Conservation (phyloP, 1,140 invertebrate genomes). For the Holcopasites calliopsidis region DNA sequence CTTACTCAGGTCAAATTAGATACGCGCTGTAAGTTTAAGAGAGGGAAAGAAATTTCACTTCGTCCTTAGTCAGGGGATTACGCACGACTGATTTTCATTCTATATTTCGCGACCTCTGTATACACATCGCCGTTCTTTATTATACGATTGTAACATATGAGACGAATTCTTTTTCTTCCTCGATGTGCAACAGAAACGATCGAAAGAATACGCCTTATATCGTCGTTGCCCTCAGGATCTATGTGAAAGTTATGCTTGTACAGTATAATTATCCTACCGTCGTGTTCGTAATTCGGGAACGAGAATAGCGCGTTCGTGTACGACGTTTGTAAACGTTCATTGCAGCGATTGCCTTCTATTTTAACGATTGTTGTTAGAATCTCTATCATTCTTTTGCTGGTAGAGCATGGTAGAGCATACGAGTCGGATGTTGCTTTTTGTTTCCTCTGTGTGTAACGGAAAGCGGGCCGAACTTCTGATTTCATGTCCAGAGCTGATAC, state of each 20-base stretch:
- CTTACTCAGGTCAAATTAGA: slow-evolving; percentile 48
- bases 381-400: background rate
- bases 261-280: no score
- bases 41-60: slow-evolving; percentile 30
- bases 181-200: background rate
- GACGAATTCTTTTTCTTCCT: background rate
- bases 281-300: background rate
- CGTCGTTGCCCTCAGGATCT: background rate
- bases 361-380: background rate
- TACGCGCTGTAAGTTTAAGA: slow-evolving; percentile 34
- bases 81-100: slow-evolving; percentile 17
- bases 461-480: background rate
- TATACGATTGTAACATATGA: background rate
- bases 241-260: background rate
- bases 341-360: background rate
- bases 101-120: background rate
- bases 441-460: background rate
- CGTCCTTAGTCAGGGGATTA: slow-evolving; percentile 26
- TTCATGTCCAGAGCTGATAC: slow-evolving; percentile 2
- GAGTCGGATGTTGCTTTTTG: background rate
- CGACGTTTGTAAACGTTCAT: background rate
- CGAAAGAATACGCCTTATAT: background rate
- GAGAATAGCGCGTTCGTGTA: background rate
- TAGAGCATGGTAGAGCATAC: background rate
- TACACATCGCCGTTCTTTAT: background rate